phyloP scores from a whole-genome alignment of 2,888 invertebrate species.

The Hololepta plana region DNA sequence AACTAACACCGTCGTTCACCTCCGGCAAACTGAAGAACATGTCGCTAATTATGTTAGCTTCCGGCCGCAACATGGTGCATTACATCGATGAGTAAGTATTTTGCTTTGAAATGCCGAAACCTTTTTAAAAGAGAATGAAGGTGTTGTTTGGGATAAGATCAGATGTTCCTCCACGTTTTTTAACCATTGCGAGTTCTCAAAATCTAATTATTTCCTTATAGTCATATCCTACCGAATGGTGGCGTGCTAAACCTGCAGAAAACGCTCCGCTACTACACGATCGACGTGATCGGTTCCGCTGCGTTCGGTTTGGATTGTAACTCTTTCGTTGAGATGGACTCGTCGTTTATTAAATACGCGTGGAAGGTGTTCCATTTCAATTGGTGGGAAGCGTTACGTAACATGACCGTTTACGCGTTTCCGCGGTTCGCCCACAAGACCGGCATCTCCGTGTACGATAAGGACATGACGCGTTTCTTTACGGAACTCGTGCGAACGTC shows the following conservation, averaged over 20 bases:
- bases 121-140: too few species aligned
- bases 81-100: slow-evolving; percentile 13
- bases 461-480: slow-evolving; percentile 15
- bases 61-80: slow-evolving; percentile 15
- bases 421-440: slow-evolving; percentile 10
- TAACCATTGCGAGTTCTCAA: too few species aligned
- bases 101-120: too few species aligned
- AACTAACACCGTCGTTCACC: slow-evolving; percentile 9
- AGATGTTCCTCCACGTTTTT: too few species aligned
- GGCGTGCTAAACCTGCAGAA: slow-evolving; percentile 29
- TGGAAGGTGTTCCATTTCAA: slow-evolving; percentile 9
- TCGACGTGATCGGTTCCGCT: slow-evolving; percentile 34
- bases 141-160: too few species aligned
- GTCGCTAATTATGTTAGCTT: slow-evolving; percentile 19
- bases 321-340: slow-evolving; percentile 30
- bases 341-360: slow-evolving; percentile 23
- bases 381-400: slow-evolving; percentile 7
- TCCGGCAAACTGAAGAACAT: slow-evolving; percentile 27
- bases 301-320: slow-evolving; percentile 39
- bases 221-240: too few species aligned
- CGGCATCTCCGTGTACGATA: slow-evolving; percentile 10
- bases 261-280: slow-evolving; percentile 25
- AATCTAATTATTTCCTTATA: too few species aligned
- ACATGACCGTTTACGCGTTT: slow-evolving; percentile 29
- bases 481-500: slow-evolving; percentile 13